phyloP scores from a whole-genome alignment of 2,113 vertebrate genomes.

The Eolophus roseicapilla region DNA sequence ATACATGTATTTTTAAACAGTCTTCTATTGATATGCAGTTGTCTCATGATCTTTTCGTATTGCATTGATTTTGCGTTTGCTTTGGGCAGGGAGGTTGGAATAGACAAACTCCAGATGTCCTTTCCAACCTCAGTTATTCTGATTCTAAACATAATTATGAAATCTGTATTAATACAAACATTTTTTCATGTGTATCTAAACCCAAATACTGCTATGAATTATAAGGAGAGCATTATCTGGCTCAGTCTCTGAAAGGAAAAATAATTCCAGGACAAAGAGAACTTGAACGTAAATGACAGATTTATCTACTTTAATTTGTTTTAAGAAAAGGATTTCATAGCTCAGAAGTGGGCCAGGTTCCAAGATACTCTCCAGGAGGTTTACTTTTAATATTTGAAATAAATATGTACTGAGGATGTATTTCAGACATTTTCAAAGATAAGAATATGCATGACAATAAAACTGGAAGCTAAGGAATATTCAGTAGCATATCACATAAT shows the following conservation, averaged over 20 bases:
- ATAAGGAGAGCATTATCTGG: not conserved
- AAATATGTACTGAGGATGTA: not conserved
- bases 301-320: constrained; percentile 31
- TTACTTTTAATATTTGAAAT: constrained; percentile 40
- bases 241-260: not conserved
- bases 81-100: not conserved
- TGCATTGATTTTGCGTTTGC: not conserved
- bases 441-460: not conserved
- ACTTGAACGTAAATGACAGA: not conserved
- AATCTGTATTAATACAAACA: not conserved
- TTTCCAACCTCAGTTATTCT: not conserved
- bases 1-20: not conserved
- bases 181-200: not conserved
- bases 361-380: not conserved
- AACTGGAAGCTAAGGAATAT: not conserved
- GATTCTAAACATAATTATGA: not conserved
- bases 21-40: not conserved
- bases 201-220: not conserved
- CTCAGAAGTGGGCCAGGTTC: not conserved
- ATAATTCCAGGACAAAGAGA: constrained; percentile 2
- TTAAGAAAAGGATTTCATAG: not conserved
- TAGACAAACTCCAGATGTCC: not conserved
- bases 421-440: constrained; percentile 3
- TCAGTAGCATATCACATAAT: not conserved
- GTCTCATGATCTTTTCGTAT: not conserved